Base-by-base conservation (phyloP, 2,113 vertebrate species). In the Amphilophus citrinellus region DNA sequence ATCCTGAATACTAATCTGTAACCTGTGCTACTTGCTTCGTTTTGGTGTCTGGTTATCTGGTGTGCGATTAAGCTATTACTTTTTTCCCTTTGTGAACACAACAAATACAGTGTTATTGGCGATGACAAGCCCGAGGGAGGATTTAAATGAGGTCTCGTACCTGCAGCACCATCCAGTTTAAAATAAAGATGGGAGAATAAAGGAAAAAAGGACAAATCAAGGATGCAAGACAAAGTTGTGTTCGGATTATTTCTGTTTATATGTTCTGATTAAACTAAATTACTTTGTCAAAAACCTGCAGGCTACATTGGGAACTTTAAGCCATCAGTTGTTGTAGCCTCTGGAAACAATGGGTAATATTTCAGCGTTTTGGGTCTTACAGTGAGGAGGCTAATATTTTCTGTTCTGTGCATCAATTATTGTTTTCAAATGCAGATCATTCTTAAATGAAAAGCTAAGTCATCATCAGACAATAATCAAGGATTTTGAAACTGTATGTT, bases 1-100 rank as follows among this genome's bases (percentile, higher is more conserved):
- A 92, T 91, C 90, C 88, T 61, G 27, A 42, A 32, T 61, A 56
- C 59, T 18, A 73, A 91, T 91, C 89, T 87, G 59, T 84, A 80
- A 88, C 84, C 78, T 42, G 61, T 84, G 87, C 88, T 85, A 89
- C 80, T 83, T 80, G 82, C 82, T 77, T 82, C 42, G 5, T 89
- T 86, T 77, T 78, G 82, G 81, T 84, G 84, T 86, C 82, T 58
- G 68, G 68, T 73, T 73, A 86, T 60, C 57, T 3, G 3, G 66
- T 18, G 63, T 76, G 80, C 39, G 82, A 91, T 85, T 39, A 87
- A 86, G 82, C 62, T 27, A 24, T 7, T 32, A 63, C 35, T 30
- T 61, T 79, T 22, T 20, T 22, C 18, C 20, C 60, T 57, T 59
- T 91, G 62, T 80, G 76, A 84, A 87, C 84, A 88, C 58, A 77